Percentiles rank a stretch among this genome's conserved stretches.
These are phyloP conservation scores for Hesperia comma DNA, from an alignment of 2,888 invertebrate genomes.

Conservation along the genomic window DNA sequence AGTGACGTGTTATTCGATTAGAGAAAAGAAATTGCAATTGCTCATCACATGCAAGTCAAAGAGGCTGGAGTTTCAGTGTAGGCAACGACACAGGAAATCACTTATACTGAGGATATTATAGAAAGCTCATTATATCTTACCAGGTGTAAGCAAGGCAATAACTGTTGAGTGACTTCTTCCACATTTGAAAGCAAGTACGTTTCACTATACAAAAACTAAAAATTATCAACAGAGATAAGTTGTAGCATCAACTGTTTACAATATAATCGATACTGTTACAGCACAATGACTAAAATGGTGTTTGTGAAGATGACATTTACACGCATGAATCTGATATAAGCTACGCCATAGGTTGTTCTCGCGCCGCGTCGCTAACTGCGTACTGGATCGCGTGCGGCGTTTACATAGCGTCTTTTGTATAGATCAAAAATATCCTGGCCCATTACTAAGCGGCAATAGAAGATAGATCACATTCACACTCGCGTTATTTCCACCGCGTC, in stretches of 20 bases:
- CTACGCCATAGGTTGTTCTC: constrained; percentile 54
- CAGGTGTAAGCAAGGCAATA: constrained; percentile 83
- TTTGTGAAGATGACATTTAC: constrained; percentile 64
- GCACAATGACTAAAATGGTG: constrained; percentile 77
- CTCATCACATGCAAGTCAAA: constrained; percentile 6
- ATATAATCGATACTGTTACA: constrained; percentile 73
- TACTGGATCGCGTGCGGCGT: not conserved
- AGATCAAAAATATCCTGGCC: constrained; percentile 42
- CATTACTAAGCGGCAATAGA: constrained; percentile 43
- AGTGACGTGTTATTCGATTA: constrained; percentile 44
- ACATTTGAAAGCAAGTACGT: constrained; percentile 83
- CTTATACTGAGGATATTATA: constrained; percentile 82
- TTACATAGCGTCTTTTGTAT: constrained; percentile 34
- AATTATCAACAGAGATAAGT: constrained; percentile 76
- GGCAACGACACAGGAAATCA: constrained; percentile 73
- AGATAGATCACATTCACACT: constrained; percentile 36
- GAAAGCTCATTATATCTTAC: constrained; percentile 83
- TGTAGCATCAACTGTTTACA: constrained; percentile 81
- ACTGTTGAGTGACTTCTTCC: constrained; percentile 84
- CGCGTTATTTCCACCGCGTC: constrained; percentile 34
- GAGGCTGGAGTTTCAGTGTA: constrained; percentile 70
- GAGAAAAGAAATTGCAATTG: constrained; percentile 1
- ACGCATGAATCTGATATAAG: constrained; percentile 49
- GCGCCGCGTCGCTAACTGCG: constrained; percentile 17
- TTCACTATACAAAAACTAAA: constrained; percentile 83